These are phyloP conservation scores for Melierax canorus DNA, from an alignment of 2,113 vertebrate species.

Conservation along the genomic window DNA sequence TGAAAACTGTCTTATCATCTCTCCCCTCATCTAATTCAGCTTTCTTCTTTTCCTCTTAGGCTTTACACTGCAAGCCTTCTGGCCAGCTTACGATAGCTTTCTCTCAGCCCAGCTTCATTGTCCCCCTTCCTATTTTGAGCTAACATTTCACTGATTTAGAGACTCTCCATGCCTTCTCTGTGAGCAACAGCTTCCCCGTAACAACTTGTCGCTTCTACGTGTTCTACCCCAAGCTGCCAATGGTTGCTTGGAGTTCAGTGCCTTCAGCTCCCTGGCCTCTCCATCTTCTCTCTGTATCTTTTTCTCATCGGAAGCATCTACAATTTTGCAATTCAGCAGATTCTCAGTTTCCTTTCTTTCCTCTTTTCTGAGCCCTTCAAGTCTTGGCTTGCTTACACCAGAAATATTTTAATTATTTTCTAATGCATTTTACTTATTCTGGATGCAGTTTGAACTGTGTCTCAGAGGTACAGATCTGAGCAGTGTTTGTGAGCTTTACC, in stretches of 20 bases:
- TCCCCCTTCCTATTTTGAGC: neutral
- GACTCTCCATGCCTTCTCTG: neutral
- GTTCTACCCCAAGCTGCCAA: neutral
- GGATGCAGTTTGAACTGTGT: neutral
- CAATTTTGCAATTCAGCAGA: neutral
- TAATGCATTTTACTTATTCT: neutral
- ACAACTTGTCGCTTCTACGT: neutral
- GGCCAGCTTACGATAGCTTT: neutral
- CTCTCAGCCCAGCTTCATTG: neutral
- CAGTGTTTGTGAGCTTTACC: neutral
- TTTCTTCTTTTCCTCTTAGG: neutral
- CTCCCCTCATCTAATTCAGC: neutral
- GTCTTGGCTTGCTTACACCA: neutral
- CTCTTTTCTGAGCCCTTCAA: neutral
- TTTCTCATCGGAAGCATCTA: neutral
- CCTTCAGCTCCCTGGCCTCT: neutral
- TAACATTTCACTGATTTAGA: neutral
- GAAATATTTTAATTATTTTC: neutral
- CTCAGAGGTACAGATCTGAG: neutral
- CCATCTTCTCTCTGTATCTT: neutral
- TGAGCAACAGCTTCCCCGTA: neutral
- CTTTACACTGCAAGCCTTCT: neutral
- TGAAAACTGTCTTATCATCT: neutral
- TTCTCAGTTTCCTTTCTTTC: neutral
- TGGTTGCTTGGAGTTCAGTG: neutral